Evolutionary conservation across 2,113 vertebrate genomes (phyloP).

Genomic region (Sminthopsis crassicaudata): DNA sequence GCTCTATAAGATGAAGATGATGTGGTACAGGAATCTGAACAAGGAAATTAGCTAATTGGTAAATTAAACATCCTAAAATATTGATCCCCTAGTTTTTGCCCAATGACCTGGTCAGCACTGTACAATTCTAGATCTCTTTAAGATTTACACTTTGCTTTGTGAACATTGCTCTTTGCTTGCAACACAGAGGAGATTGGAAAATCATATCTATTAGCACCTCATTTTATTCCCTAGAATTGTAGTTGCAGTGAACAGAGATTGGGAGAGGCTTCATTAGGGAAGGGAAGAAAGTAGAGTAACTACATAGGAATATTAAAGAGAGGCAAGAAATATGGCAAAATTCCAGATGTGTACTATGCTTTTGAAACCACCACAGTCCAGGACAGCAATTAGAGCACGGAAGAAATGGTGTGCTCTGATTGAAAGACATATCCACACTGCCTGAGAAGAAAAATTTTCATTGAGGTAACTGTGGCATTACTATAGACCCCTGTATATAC

Average conservation of each 20-base stretch:
- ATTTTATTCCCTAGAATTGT: neutral
- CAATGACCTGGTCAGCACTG: neutral
- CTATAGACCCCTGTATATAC: conserved; percentile 54
- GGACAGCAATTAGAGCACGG: neutral
- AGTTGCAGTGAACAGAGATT: neutral
- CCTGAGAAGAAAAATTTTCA: conserved; percentile 47
- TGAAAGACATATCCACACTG: neutral
- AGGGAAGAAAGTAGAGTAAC: neutral
- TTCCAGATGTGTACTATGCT: neutral
- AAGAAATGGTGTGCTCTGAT: neutral
- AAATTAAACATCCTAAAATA: neutral
- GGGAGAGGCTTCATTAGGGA: neutral
- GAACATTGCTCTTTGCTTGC: neutral
- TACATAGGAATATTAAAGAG: neutral
- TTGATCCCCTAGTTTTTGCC: conserved; percentile 29
- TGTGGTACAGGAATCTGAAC: conserved; percentile 2
- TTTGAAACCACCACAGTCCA: conserved; percentile 26
- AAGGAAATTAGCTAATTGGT: conserved; percentile 37
- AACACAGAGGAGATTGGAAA: conserved; percentile 10
- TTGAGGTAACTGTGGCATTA: neutral
- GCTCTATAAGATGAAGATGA: conserved; percentile 39
- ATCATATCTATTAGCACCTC: conserved; percentile 11
- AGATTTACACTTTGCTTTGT: neutral
- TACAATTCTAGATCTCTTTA: conserved; percentile 6
- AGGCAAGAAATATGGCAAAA: neutral